These are phyloP conservation scores for Parasteatoda tepidariorum DNA, from an alignment of 1,140 invertebrate genomes.

Conservation along the genomic window DNA sequence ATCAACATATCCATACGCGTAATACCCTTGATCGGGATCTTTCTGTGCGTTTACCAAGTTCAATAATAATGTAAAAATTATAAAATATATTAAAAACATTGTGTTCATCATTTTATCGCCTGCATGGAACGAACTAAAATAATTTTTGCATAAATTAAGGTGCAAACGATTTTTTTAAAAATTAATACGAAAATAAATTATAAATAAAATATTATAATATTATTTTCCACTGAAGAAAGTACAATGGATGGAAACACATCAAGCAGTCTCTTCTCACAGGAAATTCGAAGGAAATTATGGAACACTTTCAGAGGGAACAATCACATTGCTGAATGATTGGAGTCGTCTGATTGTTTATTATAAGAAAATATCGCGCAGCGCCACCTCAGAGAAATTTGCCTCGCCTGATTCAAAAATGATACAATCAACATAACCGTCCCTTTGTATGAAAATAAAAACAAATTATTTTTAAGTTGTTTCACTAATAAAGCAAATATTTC, in stretches of 20 bases:
- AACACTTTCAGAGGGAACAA: neutral
- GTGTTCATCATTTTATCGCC: neutral
- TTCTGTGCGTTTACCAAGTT: neutral
- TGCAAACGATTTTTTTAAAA: neutral
- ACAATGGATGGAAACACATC: neutral
- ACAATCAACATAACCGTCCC: no score
- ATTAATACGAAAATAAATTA: neutral
- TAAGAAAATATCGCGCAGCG: neutral
- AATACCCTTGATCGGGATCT: neutral
- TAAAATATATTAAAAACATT: neutral
- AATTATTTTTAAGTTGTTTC: no score
- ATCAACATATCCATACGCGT: neutral
- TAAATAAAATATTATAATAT: neutral
- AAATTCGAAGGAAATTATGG: neutral
- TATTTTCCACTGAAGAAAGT: neutral
- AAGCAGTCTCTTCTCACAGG: no score
- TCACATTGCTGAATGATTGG: neutral
- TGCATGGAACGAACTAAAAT: neutral
- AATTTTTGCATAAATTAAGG: neutral
- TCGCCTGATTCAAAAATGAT: no score
- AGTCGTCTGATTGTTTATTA: neutral
- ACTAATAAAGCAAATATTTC: no score
- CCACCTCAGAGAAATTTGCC: neutral
- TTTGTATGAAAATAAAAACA: no score
- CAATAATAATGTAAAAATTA: neutral